Evolutionary conservation across 2,797 vertebrate genomes (phyloP), one percentile per base, ranked within the genome.

Genomic region (Lutjanus campechanus): DNA sequence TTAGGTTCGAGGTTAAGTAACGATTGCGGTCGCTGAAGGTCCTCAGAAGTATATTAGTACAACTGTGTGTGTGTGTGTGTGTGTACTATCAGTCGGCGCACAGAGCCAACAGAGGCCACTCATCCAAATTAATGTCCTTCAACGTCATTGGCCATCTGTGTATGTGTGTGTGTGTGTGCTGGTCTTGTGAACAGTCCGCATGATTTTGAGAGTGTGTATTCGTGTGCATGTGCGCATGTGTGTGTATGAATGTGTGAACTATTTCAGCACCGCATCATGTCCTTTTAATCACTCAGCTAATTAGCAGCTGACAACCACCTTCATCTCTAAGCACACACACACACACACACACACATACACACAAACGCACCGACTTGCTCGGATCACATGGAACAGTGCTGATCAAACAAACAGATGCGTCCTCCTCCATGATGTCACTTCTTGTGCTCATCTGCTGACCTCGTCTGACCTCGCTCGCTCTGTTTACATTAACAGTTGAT

Each of bases 371-470:
- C 3, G n/a, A 20, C 62, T 1, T 1, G 12, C 63, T 16, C 50
- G 0, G 66, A 87, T 89, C 86, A 88, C 88, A 89, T 73, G 87
- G 85, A 25, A 79, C 82, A 78, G 73, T 70, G 84, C 90, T 88
- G 82, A 85, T 89, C 84, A 93, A 94, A 92, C 90, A 93, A 91
- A 93, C 86, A 92, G 55, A 85, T 63, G 73, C 17, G 36, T 53
- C 66, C 62, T 82, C 84, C 88, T 91, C 86, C 88, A 89, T 93
- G 91, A 93, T 87, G 88, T 89, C 88, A 92, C 55, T 59, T 71
- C 77, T 70, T 25, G 40, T 36, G n/a, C 78, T 82, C 51, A 16
- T 75, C 60, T 3, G 36, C 61, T 82, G 87, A 90, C 91, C 88
- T 81, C 64, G 3, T 40, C 54, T 83, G 87, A 91, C 91, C 91